Evolutionary conservation across 92 coral and sea anemone species (phyloP).

Genomic region (Zoanthus sansibaricus): DNA sequence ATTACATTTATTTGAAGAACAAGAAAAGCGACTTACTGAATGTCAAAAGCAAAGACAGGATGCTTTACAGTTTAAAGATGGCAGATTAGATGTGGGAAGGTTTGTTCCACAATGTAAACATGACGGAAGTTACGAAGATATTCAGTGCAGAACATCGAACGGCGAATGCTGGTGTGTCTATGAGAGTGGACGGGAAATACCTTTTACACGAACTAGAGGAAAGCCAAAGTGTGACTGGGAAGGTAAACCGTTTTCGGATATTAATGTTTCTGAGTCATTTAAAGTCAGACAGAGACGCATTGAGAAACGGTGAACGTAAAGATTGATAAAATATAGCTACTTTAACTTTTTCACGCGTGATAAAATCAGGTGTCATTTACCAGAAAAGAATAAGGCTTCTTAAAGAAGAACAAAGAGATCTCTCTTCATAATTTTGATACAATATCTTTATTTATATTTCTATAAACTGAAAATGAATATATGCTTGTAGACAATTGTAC

Average conservation of each 20-base stretch:
- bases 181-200: conserved; percentile 42
- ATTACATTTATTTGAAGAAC: neutral
- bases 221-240: conserved; percentile 45
- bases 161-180: conserved; percentile 47
- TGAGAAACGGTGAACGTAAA: no score
- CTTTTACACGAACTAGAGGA: conserved; percentile 35
- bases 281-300: no score
- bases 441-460: no score
- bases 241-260: neutral
- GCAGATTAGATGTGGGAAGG: conserved; percentile 18
- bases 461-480: no score
- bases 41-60: conserved; percentile 35
- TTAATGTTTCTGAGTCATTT: neutral
- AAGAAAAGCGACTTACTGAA: conserved; percentile 44
- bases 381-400: no score
- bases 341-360: no score
- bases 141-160: conserved; percentile 31
- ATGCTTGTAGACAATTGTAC: no score
- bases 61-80: conserved; percentile 27
- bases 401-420: no score
- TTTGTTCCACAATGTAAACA: conserved; percentile 38
- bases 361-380: no score
- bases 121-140: conserved; percentile 31
- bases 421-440: no score
- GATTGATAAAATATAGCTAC: no score